phyloP scores from a whole-genome alignment of 1,140 invertebrate species.

The Metopolophium dirhodum region DNA sequence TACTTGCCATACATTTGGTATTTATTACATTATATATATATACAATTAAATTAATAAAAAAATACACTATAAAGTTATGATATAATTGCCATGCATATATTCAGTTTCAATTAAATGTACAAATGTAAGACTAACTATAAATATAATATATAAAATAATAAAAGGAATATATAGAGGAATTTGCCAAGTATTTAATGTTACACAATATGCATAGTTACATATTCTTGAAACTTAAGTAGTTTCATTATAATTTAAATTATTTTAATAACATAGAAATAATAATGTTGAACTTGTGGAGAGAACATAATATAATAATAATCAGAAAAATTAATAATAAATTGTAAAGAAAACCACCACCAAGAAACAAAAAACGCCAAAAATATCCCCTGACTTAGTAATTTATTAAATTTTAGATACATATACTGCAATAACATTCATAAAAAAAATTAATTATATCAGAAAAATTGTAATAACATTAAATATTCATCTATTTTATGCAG shows the following conservation, averaged over 20 bases:
- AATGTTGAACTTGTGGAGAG: background rate
- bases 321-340: background rate
- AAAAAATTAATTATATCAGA: background rate
- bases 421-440: background rate
- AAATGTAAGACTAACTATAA: background rate
- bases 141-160: conserved; percentile 6
- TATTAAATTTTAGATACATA: background rate
- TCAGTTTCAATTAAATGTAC: background rate
- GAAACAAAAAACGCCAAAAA: background rate
- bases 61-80: background rate
- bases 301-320: background rate
- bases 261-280: background rate
- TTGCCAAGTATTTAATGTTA: background rate
- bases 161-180: background rate
- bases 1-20: background rate
- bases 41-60: background rate
- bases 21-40: background rate
- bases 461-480: background rate
- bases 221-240: background rate
- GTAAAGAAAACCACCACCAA: background rate
- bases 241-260: background rate
- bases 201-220: background rate
- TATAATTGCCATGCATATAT: background rate
- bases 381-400: background rate
- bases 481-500: background rate